Evolutionary conservation across 1,140 invertebrate species (phyloP).

Genomic region (Lepidurus arcticus): DNA sequence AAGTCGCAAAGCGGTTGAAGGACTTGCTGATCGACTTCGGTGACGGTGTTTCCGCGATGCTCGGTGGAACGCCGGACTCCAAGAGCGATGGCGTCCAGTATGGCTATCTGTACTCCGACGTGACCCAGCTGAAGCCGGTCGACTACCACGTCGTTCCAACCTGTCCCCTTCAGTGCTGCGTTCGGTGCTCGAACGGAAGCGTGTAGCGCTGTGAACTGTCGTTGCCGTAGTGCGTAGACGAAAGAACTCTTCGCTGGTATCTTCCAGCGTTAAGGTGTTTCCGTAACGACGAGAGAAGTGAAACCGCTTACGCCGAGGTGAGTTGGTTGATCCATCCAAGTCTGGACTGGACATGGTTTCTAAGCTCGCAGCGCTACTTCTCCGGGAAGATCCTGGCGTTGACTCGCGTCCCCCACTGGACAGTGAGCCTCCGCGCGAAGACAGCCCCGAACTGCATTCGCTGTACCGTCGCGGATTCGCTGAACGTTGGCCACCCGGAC

Average conservation of each 20-base stretch:
- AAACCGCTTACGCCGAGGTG: constrained; percentile 15
- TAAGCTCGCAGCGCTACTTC: constrained; percentile 27
- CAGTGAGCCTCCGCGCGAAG: background rate
- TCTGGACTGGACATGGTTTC: constrained; percentile 23
- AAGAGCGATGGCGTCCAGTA: background rate
- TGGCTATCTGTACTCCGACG: background rate
- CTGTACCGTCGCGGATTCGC: background rate
- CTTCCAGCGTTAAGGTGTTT: constrained; percentile 27
- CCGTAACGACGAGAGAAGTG: constrained; percentile 25
- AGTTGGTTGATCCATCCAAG: background rate
- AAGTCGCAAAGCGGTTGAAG: background rate
- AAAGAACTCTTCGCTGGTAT: constrained; percentile 26
- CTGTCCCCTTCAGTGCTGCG: background rate
- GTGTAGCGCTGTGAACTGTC: constrained; percentile 26
- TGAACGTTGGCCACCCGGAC: background rate
- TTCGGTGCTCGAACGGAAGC: constrained; percentile 25
- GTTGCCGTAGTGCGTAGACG: constrained; percentile 31
- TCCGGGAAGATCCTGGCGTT: constrained; percentile 8
- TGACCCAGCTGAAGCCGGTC: constrained; percentile 8
- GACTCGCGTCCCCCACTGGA: constrained; percentile 17
- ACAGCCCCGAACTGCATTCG: background rate
- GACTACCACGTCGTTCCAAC: background rate
- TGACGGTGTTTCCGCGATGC: background rate
- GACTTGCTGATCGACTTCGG: constrained; percentile 22
- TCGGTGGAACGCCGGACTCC: constrained; percentile 15